Evolutionary conservation across 1,140 invertebrate genomes (phyloP), one percentile per base, ranked within the genome.

Genomic region (Vollenhovia emeryi): DNA sequence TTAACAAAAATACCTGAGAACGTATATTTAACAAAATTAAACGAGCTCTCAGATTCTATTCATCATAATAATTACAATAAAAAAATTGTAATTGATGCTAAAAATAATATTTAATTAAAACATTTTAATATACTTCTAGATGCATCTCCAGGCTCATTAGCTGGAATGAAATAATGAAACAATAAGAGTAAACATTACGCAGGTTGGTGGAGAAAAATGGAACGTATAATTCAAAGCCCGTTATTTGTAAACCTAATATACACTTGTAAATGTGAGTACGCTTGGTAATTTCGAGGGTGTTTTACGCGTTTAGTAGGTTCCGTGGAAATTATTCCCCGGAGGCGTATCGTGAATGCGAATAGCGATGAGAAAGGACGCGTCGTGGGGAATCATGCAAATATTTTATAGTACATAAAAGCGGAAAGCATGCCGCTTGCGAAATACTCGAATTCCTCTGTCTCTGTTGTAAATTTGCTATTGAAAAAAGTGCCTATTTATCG

Each of bases 381-480:
- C 40, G 59, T 52, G 73, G 84, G 60, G 78, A 89, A 89, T 86
- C 87, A 86, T 88, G 84, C 84, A 84, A 89, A 89, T 89, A 86
- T 89, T 89, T 89, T 79, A 80, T 66, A 68, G 43, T 40, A 48
- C 84, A 68, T 88, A 89, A 89, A 89, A 73, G 64, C 71, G 71
- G 36, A 59, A 88, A 84, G 60, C 48, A 76, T n/a, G 36, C 36
- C 84, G 73, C 33, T 88, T 87, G 73, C 73, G 59, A 66, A 55
- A 27, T 75, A 57, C 57, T 83, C 84, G 71, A 55, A 52, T 1
- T 43, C 60, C 30, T 15, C 30, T 9, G 48, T 33, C n/a, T 13
- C 5, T 24, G 45, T 83, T 79, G 68, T 76, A 83, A 86, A 68
- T 30, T 78, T 59, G 55, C 30, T 68, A 75, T 76, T 89, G 78